These are phyloP conservation scores for Dorcus hopei DNA, from an alignment of 2,888 invertebrate genomes.

Conservation along the genomic window DNA sequence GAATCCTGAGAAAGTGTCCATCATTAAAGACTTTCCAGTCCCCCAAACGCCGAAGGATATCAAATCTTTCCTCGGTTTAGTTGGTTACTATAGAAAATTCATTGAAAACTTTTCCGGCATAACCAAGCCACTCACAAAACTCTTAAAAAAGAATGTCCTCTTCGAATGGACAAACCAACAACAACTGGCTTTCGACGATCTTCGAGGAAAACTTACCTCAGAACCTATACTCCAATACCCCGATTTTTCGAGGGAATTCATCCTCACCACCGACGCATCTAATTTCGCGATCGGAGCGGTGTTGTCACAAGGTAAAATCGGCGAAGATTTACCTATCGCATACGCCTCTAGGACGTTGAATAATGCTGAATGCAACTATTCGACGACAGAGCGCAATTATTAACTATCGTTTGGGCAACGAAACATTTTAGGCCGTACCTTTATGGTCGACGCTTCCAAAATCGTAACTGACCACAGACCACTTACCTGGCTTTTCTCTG, in stretches of 20 bases:
- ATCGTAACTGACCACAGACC: no score
- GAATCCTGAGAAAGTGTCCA: slow-evolving; percentile 23
- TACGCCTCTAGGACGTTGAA: slow-evolving; percentile 39
- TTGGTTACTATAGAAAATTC: slow-evolving; percentile 37
- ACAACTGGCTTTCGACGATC: not conserved
- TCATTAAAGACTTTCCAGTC: slow-evolving; percentile 22
- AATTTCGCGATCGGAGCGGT: slow-evolving; percentile 34
- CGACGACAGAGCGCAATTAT: slow-evolving; percentile 39
- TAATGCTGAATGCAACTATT: slow-evolving; percentile 38
- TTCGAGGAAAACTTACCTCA: slow-evolving; percentile 7
- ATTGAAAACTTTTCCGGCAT: slow-evolving; percentile 30
- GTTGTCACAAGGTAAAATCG: slow-evolving; percentile 31
- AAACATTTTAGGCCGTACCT: slow-evolving; percentile 43
- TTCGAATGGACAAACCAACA: not conserved
- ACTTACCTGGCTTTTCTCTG: no score
- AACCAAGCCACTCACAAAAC: slow-evolving; percentile 9
- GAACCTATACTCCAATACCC: slow-evolving; percentile 24
- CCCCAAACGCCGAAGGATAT: slow-evolving; percentile 24
- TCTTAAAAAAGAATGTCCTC: slow-evolving; percentile 11
- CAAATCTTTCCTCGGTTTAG: slow-evolving; percentile 33
- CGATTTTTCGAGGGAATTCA: slow-evolving; percentile 30
- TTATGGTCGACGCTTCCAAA: slow-evolving; percentile 20
- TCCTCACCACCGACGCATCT: slow-evolving; percentile 38
- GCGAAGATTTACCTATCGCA: slow-evolving; percentile 37
- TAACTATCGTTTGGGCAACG: slow-evolving; percentile 43